Percentiles rank a stretch among this genome's conserved stretches.
Evolutionary conservation across 2,113 vertebrate species (phyloP).

Genomic region (Anser brachyrhynchus): DNA sequence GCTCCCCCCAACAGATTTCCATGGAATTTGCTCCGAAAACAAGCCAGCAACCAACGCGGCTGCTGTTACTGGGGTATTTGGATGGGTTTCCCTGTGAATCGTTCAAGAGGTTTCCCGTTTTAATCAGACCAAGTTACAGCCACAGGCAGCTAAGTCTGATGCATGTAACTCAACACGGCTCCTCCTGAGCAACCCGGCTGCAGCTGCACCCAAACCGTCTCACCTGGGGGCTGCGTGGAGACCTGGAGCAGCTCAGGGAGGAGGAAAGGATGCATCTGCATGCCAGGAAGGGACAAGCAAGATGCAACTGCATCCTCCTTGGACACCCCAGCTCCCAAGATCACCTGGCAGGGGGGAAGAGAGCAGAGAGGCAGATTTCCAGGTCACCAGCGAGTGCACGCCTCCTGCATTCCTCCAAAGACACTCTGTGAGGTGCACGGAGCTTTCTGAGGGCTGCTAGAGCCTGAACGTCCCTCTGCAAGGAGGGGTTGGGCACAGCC

Average conservation of each 20-base stretch:
- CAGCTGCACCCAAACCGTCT: background rate
- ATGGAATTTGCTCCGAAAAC: background rate
- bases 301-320: background rate
- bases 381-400: background rate
- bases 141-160: background rate
- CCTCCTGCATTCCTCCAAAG: background rate
- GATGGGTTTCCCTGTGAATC: background rate
- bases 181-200: background rate
- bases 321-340: background rate
- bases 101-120: background rate
- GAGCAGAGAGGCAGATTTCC: background rate
- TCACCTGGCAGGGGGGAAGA: rapidly evolving
- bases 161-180: background rate
- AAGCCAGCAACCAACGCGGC: background rate
- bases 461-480: background rate
- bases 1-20: background rate
- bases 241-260: background rate
- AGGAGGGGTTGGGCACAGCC: background rate
- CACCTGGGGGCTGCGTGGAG: rapidly evolving
- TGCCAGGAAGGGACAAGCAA: background rate
- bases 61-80: background rate
- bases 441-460: background rate
- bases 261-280: background rate
- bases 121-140: background rate
- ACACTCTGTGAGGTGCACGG: rapidly evolving